phyloP scores from a whole-genome alignment of 2,797 vertebrate species.

The Protonibea diacanthus region DNA sequence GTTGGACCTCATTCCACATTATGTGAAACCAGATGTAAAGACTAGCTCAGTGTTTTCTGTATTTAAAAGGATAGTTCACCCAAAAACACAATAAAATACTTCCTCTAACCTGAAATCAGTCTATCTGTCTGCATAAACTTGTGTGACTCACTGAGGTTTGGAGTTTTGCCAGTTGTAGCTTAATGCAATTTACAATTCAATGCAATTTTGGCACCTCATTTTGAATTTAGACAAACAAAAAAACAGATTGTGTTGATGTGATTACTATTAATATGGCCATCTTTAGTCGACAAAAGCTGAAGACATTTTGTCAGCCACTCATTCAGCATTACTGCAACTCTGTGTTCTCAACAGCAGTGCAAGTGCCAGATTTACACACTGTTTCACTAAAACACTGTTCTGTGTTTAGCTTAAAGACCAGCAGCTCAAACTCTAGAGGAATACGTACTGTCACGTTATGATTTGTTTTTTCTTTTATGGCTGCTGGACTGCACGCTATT shows the following conservation, averaged over 20 bases:
- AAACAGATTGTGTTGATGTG: not conserved
- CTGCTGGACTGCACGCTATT: no score
- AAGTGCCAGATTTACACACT: not conserved
- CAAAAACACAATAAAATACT: not conserved
- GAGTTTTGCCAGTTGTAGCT: not conserved
- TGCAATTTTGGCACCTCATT: not conserved
- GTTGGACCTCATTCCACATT: constrained; percentile 32
- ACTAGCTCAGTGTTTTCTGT: constrained; percentile 8
- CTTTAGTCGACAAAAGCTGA: not conserved
- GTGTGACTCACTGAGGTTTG: not conserved
- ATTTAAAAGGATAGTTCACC: constrained; percentile 30
- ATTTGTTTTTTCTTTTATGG: no score
- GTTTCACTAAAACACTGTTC: not conserved
- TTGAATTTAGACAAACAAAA: not conserved
- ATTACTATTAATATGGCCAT: not conserved
- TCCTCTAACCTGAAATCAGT: not conserved
- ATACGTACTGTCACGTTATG: no score
- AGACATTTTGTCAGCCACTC: no score
- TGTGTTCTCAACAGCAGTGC: not conserved
- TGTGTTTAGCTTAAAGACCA: not conserved
- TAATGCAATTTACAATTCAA: not conserved
- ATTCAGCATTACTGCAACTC: no score
- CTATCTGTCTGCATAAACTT: not conserved
- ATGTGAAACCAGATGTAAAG: constrained; percentile 38
- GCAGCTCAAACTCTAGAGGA: not conserved